These are phyloP conservation scores for Kuschelorhynchus macadamiae DNA, from an alignment of 2,888 invertebrate genomes.

Conservation along the genomic window DNA sequence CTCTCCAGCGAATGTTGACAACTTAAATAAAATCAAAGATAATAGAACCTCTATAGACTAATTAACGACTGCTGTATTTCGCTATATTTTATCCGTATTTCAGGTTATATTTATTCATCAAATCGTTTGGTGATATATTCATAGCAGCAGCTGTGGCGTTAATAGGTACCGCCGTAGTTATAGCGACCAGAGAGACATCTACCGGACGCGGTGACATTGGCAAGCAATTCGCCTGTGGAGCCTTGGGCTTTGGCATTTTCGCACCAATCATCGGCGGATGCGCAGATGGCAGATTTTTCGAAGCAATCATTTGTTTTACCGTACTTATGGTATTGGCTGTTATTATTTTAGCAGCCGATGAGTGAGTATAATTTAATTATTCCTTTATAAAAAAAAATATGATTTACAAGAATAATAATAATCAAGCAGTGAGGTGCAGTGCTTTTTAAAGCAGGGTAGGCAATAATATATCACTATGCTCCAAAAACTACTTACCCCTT, in stretches of 20 bases:
- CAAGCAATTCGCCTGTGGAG: conserved; percentile 82
- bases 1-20: too few species aligned
- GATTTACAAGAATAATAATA: too few species aligned
- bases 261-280: conserved; percentile 73
- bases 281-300: conserved; percentile 68
- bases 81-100: conserved; percentile 4
- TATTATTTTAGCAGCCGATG: conserved; percentile 72
- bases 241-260: conserved; percentile 80
- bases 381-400: too few species aligned
- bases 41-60: too few species aligned
- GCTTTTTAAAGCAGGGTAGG: too few species aligned
- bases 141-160: conserved; percentile 80
- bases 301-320: conserved; percentile 72
- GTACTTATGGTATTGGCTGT: conserved; percentile 76
- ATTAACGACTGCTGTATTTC: too few species aligned
- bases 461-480: too few species aligned
- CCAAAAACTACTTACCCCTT: too few species aligned
- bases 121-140: conserved; percentile 83
- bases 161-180: conserved; percentile 81
- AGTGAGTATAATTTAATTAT: conserved; percentile 67
- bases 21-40: too few species aligned
- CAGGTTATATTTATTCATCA: conserved; percentile 75
- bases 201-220: conserved; percentile 85
- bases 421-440: too few species aligned
- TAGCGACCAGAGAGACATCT: conserved; percentile 86